phyloP scores from a whole-genome alignment of 2,113 vertebrate species.

The Eubucco bourcierii region DNA sequence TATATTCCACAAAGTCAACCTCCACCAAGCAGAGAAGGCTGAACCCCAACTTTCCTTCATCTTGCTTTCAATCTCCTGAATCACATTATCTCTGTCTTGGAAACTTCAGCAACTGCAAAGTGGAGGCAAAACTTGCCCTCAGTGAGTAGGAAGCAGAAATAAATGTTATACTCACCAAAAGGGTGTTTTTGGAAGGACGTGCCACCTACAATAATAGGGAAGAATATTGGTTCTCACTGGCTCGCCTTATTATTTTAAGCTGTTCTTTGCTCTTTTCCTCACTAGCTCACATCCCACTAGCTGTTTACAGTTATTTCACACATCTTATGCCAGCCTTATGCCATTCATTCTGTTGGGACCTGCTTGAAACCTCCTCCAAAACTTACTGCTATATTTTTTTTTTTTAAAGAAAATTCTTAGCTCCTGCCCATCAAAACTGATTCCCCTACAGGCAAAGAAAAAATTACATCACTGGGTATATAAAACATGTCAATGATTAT shows the following conservation, averaged over 20 bases:
- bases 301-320: constrained; percentile 72
- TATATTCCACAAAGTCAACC: neutral
- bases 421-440: constrained; percentile 55
- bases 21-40: neutral
- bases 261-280: constrained; percentile 73
- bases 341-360: constrained; percentile 69
- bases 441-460: constrained; percentile 12
- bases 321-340: constrained; percentile 70
- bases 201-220: constrained; percentile 45
- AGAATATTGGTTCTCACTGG: constrained; percentile 58
- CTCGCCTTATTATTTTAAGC: constrained; percentile 66
- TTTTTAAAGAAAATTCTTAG: neutral
- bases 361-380: constrained; percentile 64
- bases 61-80: neutral
- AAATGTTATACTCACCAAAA: constrained; percentile 43
- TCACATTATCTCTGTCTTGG: neutral
- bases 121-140: constrained; percentile 36
- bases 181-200: constrained; percentile 60
- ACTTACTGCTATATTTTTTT: constrained; percentile 29
- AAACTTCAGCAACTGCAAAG: neutral
- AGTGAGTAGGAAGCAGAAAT: constrained; percentile 47
- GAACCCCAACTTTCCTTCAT: neutral
- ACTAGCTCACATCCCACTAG: constrained; percentile 70
- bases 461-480: constrained; percentile 48
- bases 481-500: constrained; percentile 60